Evolutionary conservation across 23 tunicate species (phyloP).

Genomic region (Trididemnum miniatum): DNA sequence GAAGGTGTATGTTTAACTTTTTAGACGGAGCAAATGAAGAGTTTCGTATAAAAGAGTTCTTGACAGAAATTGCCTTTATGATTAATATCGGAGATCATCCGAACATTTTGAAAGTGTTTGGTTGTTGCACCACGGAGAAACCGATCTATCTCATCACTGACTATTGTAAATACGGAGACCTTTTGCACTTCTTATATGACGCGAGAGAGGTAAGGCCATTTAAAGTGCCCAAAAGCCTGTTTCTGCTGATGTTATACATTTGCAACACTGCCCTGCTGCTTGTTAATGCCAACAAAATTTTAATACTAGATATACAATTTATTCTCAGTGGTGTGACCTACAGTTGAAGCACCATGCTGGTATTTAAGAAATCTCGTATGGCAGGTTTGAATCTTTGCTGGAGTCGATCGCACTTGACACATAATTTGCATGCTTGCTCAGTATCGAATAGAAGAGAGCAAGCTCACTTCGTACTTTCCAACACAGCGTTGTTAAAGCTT

Average conservation of each 20-base stretch:
- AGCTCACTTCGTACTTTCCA: too few relatives aligned
- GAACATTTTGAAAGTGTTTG: constrained; percentile 48
- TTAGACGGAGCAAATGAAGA: constrained; percentile 39
- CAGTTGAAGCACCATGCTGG: too few relatives aligned
- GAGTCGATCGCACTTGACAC: too few relatives aligned
- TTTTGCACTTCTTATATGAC: constrained; percentile 64
- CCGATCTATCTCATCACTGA: constrained; percentile 62
- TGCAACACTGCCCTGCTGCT: neutral
- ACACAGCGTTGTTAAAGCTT: too few relatives aligned
- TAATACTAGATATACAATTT: neutral
- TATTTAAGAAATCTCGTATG: too few relatives aligned
- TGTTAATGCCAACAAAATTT: neutral
- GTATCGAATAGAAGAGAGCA: too few relatives aligned
- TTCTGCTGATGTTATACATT: too few relatives aligned
- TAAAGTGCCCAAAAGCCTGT: too few relatives aligned
- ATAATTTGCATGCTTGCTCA: too few relatives aligned
- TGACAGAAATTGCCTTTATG: constrained; percentile 71
- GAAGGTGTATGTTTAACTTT: too few relatives aligned
- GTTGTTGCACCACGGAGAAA: constrained; percentile 68
- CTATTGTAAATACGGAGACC: constrained; percentile 63
- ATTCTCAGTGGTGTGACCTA: too few relatives aligned
- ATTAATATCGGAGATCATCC: constrained; percentile 64
- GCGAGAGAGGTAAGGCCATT: constrained; percentile 57
- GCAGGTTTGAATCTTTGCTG: too few relatives aligned
- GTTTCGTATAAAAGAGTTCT: constrained; percentile 32